Base-by-base conservation (phyloP, 2,113 vertebrate genomes). In the Leptocoma aspasia region DNA sequence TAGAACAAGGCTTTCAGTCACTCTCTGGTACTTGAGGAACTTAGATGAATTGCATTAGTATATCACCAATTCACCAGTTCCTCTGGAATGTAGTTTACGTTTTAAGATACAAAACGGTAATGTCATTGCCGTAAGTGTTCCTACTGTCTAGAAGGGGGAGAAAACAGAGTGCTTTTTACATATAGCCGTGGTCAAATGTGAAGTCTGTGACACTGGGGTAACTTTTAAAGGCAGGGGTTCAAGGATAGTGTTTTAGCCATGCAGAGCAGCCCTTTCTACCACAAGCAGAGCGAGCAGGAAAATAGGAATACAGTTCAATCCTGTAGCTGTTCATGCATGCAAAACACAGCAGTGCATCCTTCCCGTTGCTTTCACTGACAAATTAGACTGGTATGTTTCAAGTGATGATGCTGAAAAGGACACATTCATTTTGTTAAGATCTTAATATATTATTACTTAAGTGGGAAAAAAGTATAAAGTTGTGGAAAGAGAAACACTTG, bases 1-100 rank as follows among this genome's bases (percentile, higher is more conserved):
- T 54, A 89, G 69, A 81, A 47, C 4, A 65, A 75, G 57, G n/a
- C 61, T 96, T 95, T 85, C 26, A 53, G 63, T 84, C 22, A 33
- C n/a, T 82, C 21, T 24, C 4, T 87, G 20, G 41, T 33, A 15
- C 44, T 60, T 60, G 45, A 65, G 57, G 26, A 85, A 52, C n/a
- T 65, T 69, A 3, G 0, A 33, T 59, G 47, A 78, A n/a, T 42
- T 1, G 0, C 3, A 1, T 65, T 68, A 27, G 6, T 47, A 8
- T 82, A 26, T 80, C 30, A 41, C 13, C 9, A 15, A 1, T 82
- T 92, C 39, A 65, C 9, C 10, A 50, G 0, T 70, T 89, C 39
- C 27, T 69, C 12, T 37, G 24, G 57, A 79, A 61, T 28, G 30
- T 45, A 23, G 17, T 57, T 84, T 66, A 35, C 11, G 3, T 85